A percentile compares a stretch with the other conserved stretches of the same genome.
Conservation (phyloP, 2,888 invertebrate species). For the Bursaphelenchus okinawaensis region DNA sequence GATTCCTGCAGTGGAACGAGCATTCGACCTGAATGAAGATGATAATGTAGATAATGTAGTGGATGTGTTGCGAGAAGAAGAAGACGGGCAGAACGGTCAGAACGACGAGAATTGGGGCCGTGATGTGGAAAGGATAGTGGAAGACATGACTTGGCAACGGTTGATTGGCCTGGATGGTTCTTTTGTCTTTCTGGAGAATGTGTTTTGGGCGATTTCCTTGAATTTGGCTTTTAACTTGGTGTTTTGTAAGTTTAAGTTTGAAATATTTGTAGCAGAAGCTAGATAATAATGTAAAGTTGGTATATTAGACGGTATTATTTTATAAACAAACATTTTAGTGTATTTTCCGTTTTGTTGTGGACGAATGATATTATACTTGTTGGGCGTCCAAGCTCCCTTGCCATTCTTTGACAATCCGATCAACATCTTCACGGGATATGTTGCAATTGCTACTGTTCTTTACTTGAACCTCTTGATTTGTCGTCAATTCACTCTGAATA, state of each 20-base stretch:
- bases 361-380: slow-evolving; percentile 71
- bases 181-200: slow-evolving; percentile 91
- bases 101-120: slow-evolving; percentile 72
- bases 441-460: background rate
- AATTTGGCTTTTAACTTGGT: slow-evolving; percentile 93
- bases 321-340: slow-evolving; percentile 64
- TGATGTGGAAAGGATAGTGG: slow-evolving; percentile 96
- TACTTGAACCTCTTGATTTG: background rate
- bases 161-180: slow-evolving; percentile 91
- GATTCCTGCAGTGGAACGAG: slow-evolving; percentile 5
- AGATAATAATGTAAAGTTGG: background rate
- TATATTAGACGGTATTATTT: too few relatives aligned
- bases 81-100: slow-evolving; percentile 25
- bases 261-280: background rate
- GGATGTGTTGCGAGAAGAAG: slow-evolving; percentile 1
- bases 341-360: slow-evolving; percentile 95
- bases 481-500: background rate
- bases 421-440: slow-evolving; percentile 12
- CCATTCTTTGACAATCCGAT: slow-evolving; percentile 63
- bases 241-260: slow-evolving; percentile 65
- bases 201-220: slow-evolving; percentile 95
- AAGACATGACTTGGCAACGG: slow-evolving; percentile 85
- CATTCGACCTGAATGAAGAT: slow-evolving; percentile 4
- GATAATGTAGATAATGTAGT: slow-evolving; percentile 8
- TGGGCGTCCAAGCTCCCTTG: slow-evolving; percentile 67